Percentiles rank a stretch among this genome's conserved stretches.
Evolutionary conservation across 2,113 vertebrate genomes (phyloP).

Genomic region (Oryctolagus cuniculus): DNA sequence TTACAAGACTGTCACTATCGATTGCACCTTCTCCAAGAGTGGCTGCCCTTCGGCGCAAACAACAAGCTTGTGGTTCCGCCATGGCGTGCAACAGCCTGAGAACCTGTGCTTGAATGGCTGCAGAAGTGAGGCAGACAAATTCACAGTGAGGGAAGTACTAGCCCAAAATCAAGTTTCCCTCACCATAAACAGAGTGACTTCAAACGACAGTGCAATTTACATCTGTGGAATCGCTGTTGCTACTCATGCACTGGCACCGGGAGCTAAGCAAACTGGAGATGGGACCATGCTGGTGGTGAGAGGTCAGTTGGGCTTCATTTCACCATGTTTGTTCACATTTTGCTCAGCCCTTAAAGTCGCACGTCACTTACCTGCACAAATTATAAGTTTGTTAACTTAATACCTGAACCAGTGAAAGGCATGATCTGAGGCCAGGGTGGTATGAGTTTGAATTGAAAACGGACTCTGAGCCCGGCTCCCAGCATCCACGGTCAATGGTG

Average conservation of each 20-base stretch:
- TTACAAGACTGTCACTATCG: conserved; percentile 1
- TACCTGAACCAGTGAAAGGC: background rate
- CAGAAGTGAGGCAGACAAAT: conserved; percentile 63
- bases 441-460: background rate
- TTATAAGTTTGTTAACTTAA: background rate
- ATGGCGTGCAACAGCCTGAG: conserved; percentile 62
- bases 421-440: background rate
- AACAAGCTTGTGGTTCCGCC: conserved; percentile 87
- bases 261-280: conserved; percentile 82
- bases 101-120: conserved; percentile 73
- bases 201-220: conserved; percentile 87
- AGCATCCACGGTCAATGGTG: background rate
- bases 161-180: conserved; percentile 57
- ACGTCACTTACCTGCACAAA: background rate
- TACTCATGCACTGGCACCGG: rapidly evolving
- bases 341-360: background rate
- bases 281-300: conserved; percentile 85
- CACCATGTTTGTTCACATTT: background rate
- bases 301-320: conserved; percentile 85
- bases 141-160: background rate
- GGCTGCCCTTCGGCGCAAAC: background rate
- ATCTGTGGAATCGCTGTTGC: conserved; percentile 86
- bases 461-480: background rate
- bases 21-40: conserved; percentile 74
- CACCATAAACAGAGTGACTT: conserved; percentile 74